Evolutionary conservation across 2,797 vertebrate genomes (phyloP).

Genomic region (Microctenopoma stevenorrisi): DNA sequence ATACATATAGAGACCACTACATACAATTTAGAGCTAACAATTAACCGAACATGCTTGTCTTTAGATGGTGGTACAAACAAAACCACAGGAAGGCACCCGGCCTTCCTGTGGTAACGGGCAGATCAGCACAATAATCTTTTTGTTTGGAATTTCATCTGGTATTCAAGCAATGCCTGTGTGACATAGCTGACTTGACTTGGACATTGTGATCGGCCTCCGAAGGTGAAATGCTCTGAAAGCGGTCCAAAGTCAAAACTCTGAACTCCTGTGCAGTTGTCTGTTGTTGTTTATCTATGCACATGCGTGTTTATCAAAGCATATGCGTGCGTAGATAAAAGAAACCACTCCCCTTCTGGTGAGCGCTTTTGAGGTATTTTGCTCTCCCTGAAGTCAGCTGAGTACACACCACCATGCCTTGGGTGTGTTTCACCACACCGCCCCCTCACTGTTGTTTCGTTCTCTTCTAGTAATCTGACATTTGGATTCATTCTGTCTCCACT

Average conservation of each 20-base stretch:
- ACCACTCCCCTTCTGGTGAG: constrained; percentile 43
- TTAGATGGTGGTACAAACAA: too few species aligned
- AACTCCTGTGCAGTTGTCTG: constrained; percentile 24
- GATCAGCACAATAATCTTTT: constrained; percentile 54
- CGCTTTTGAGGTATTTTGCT: constrained; percentile 47
- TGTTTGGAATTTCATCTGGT: constrained; percentile 61
- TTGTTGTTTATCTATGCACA: background rate
- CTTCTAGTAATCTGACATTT: constrained; percentile 53
- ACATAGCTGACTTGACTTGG: constrained; percentile 45
- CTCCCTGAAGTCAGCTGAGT: constrained; percentile 46
- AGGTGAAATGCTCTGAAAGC: constrained; percentile 53
- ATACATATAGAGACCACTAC: too few species aligned
- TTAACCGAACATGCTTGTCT: too few species aligned
- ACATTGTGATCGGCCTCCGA: constrained; percentile 46
- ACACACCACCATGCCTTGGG: constrained; percentile 21
- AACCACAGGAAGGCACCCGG: too few species aligned
- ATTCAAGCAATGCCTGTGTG: constrained; percentile 63
- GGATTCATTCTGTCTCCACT: constrained; percentile 18
- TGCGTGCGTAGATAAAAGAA: constrained; percentile 34
- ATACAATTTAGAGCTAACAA: too few species aligned
- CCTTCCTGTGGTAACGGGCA: too few species aligned
- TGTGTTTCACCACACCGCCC: constrained; percentile 25
- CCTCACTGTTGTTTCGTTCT: constrained; percentile 28
- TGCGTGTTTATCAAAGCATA: too few species aligned
- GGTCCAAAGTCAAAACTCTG: constrained; percentile 42